Base-by-base conservation (phyloP, 2,888 invertebrate species). In the Leptinotarsa haldemani region DNA sequence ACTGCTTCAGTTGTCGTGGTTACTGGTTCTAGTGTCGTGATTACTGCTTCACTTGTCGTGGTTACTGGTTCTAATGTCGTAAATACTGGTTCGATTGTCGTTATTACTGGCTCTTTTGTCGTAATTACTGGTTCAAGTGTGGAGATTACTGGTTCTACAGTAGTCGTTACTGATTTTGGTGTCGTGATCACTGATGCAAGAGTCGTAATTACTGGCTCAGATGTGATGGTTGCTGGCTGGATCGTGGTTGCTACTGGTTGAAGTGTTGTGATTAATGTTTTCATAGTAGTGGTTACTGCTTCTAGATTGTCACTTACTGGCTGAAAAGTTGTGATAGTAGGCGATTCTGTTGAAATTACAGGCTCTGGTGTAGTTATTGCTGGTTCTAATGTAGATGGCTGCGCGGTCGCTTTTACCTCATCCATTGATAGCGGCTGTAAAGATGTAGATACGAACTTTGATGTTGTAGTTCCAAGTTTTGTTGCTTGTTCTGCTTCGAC, bases 21-120 rank as follows among this genome's bases (percentile, higher is more conserved):
- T 40, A 71, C 74, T 63, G 46, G 67, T 75, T 58, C 52, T 58
- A 18, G 46, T 63, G 65, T 73, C 20, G 68, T 53, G 15, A 74
- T 71, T 58, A 25, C 56, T 40, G 30, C 9, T 40, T 9, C 30
- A 40, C 0, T 40, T 40, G 30, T 40, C 9, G 30, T 40, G 30
- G 30, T 40, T 40, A 71, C 74, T 63, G 48, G 69, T 75, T 63
- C 40, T 52, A 52, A 22, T 65, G 65, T 73, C 25, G 68, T 48
- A 18, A 74, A 70, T 52, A 25, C 56, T 30, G 30, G 1, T 30
- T 2, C 30, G 9, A 0, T 30, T 30, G 30, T 30, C 9, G 30
- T 30, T 1, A 2, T 40, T 40, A 71, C 74, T 63, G 48, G 65
- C 74, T 63, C 25, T 48, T 15, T 66, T 47, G 71, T 15, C 1